phyloP scores from a whole-genome alignment of 92 coral and sea anemone genomes.

The Plumapathes pennacea region DNA sequence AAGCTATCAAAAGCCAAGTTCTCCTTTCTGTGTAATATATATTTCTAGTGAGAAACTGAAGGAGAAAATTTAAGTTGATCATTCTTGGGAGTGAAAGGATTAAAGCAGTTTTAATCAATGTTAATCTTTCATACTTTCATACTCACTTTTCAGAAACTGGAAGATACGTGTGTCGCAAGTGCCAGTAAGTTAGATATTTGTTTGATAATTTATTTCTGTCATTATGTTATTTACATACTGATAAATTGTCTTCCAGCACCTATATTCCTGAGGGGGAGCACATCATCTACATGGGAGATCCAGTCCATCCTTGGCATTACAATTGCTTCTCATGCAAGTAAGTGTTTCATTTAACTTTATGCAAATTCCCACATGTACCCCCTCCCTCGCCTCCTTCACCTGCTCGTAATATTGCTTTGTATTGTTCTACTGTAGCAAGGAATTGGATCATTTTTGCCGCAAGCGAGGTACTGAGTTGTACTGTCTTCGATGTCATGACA shows the following conservation, averaged over 20 bases:
- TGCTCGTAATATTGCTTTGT: neutral
- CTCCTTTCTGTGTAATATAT: too few species aligned
- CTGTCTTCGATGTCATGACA: conserved; percentile 96
- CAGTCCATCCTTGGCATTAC: conserved; percentile 99
- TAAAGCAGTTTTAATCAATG: neutral
- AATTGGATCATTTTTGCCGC: conserved; percentile 96
- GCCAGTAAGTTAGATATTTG: conserved; percentile 77
- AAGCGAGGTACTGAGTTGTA: conserved; percentile 94
- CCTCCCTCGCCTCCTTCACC: neutral
- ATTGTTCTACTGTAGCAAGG: conserved; percentile 52
- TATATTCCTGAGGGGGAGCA: conserved; percentile 99
- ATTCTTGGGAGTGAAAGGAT: too few species aligned
- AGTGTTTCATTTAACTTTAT: conserved; percentile 1
- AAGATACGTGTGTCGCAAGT: conserved; percentile 94
- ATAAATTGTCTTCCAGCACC: conserved; percentile 49
- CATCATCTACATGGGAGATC: conserved; percentile 99
- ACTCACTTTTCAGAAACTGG: conserved; percentile 75
- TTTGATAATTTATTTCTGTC: neutral
- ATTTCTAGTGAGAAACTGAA: too few species aligned
- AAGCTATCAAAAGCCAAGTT: too few species aligned
- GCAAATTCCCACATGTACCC: neutral
- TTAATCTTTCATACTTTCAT: conserved; percentile 1
- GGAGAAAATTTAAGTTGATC: too few species aligned
- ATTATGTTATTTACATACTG: neutral
- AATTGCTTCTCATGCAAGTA: conserved; percentile 95